Percentiles rank a stretch among this genome's conserved stretches.
Conservation (phyloP, 2,888 invertebrate genomes). For the Rhorus exstirpatorius region DNA sequence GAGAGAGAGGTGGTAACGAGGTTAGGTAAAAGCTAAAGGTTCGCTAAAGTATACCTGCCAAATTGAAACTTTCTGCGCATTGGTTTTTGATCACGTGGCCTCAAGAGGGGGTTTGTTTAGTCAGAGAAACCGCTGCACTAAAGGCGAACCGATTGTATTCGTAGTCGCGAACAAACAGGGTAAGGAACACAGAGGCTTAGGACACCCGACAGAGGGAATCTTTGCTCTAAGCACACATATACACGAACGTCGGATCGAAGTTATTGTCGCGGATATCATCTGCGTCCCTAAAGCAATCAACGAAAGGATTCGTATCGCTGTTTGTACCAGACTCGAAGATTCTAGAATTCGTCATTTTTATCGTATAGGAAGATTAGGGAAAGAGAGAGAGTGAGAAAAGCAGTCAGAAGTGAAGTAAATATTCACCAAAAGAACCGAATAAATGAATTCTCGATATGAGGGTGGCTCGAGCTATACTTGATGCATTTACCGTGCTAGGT, state of each 20-base stretch:
- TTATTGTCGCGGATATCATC: slow-evolving; percentile 17
- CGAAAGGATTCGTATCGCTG: slow-evolving; percentile 1
- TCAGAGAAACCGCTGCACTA: neutral
- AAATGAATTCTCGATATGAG: too few relatives aligned
- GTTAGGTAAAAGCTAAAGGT: slow-evolving; percentile 10
- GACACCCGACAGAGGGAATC: neutral
- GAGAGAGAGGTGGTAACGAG: too few relatives aligned
- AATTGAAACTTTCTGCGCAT: slow-evolving; percentile 9
- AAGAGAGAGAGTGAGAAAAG: too few relatives aligned
- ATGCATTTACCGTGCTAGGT: too few relatives aligned
- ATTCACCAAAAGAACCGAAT: too few relatives aligned
- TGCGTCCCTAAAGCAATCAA: neutral
- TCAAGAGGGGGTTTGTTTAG: slow-evolving; percentile 7
- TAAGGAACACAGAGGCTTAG: slow-evolving; percentile 5
- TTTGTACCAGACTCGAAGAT: neutral
- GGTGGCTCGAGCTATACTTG: too few relatives aligned
- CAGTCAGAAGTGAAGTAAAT: too few relatives aligned
- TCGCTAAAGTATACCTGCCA: neutral
- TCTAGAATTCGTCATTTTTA: too few relatives aligned
- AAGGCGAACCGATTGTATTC: slow-evolving; percentile 40
- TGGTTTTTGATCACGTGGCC: neutral
- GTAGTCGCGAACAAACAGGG: slow-evolving; percentile 30
- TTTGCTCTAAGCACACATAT: slow-evolving; percentile 26
- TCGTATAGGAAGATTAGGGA: too few relatives aligned
- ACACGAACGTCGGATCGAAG: slow-evolving; percentile 11